phyloP scores from a whole-genome alignment of 2,797 vertebrate genomes.

The Lutra lutra region DNA sequence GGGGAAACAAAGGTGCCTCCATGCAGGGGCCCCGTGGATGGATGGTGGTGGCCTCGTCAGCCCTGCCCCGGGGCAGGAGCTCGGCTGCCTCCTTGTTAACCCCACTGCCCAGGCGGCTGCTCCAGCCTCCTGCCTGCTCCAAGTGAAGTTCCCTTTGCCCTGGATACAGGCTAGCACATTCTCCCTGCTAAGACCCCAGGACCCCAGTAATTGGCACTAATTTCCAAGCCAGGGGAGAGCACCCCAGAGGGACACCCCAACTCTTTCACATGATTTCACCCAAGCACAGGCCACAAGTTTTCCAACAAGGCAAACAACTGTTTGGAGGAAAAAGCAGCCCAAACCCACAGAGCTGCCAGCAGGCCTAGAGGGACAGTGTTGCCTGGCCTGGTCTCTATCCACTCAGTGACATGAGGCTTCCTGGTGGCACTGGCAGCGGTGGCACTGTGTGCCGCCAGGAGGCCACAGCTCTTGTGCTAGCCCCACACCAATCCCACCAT shows the following conservation, averaged over 20 bases:
- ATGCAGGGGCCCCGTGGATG: conserved; percentile 45
- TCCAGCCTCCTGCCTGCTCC: not conserved
- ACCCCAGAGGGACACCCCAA: not conserved
- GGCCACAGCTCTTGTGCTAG: not conserved
- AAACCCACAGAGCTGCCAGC: not conserved
- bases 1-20: conserved; percentile 81
- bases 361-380: not conserved
- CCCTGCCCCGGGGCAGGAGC: not conserved
- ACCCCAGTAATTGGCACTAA: not conserved
- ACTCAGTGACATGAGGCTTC: not conserved
- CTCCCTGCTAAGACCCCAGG: not conserved
- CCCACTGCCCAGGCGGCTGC: not conserved
- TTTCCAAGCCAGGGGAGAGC: not conserved
- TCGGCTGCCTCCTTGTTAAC: conserved; percentile 49
- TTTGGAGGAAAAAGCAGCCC: not conserved
- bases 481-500: no score
- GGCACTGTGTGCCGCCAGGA: not conserved
- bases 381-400: not conserved
- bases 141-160: not conserved
- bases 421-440: not conserved
- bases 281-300: conserved; percentile 45
- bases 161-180: not conserved
- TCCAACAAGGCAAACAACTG: conserved; percentile 26
- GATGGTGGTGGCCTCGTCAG: conserved; percentile 52
- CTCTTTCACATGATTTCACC: not conserved